A percentile compares a stretch with the other conserved stretches of the same genome.
Conservation (phyloP, 1,140 invertebrate species). For the Drosophila malerkotliana region DNA sequence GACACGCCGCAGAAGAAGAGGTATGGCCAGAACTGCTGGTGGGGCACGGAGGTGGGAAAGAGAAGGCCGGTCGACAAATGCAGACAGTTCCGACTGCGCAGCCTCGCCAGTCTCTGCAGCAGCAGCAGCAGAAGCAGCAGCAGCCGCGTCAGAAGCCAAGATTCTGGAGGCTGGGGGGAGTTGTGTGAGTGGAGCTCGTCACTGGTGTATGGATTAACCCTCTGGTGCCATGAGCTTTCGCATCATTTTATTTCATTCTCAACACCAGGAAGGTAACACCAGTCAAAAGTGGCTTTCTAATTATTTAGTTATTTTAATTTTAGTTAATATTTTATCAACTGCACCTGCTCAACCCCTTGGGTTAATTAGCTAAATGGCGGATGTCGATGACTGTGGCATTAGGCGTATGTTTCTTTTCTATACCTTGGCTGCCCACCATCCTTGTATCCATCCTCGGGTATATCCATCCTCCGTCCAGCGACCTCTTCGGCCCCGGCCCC, state of each 20-base stretch:
- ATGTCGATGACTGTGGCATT: slow-evolving; percentile 79
- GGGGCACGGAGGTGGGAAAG: slow-evolving; percentile 28
- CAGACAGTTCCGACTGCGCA: slow-evolving; percentile 74
- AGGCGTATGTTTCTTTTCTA: slow-evolving; percentile 74
- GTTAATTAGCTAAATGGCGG: slow-evolving; percentile 75
- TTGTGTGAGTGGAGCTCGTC: neutral
- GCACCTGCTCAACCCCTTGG: neutral
- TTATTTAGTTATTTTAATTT: too few species aligned
- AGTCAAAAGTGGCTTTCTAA: too few species aligned
- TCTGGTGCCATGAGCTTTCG: neutral
- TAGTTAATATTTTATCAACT: too few species aligned
- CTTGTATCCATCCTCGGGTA: slow-evolving; percentile 12
- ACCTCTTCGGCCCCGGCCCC: slow-evolving; percentile 19
- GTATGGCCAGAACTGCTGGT: slow-evolving; percentile 8
- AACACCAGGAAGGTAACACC: too few species aligned
- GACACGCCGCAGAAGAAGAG: slow-evolving; percentile 9
- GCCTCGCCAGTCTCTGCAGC: slow-evolving; percentile 38
- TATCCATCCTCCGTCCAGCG: slow-evolving; percentile 25
- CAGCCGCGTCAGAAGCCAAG: slow-evolving; percentile 34
- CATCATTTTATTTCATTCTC: too few species aligned
- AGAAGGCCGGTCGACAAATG: slow-evolving; percentile 59
- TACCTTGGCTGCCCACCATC: slow-evolving; percentile 23
- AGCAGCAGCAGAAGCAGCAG: slow-evolving; percentile 2
- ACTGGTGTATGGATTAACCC: slow-evolving; percentile 42
- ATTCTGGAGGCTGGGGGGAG: slow-evolving; percentile 4